phyloP scores from a whole-genome alignment of 1,140 invertebrate species.

The Euwallacea similis region DNA sequence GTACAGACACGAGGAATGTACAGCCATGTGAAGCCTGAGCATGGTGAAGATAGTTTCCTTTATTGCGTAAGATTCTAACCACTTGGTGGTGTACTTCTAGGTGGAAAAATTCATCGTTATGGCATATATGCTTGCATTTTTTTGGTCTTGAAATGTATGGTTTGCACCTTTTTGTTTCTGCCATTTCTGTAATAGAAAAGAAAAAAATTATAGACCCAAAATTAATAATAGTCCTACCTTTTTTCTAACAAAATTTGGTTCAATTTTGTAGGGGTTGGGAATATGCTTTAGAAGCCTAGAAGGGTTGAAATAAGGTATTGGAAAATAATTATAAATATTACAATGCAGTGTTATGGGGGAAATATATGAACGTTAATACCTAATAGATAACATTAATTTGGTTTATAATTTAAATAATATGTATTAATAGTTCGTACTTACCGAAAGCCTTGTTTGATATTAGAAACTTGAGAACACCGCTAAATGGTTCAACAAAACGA shows the following conservation, averaged over 20 bases:
- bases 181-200: slow-evolving; percentile 61
- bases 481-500: no score
- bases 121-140: slow-evolving; percentile 66
- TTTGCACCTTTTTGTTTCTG: no score
- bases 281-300: slow-evolving; percentile 60
- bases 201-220: no score
- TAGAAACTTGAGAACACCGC: no score
- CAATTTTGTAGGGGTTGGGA: slow-evolving; percentile 68
- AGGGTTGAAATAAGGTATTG: slow-evolving; percentile 48
- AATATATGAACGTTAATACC: no score
- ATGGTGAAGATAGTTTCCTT: slow-evolving; percentile 91
- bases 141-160: slow-evolving; percentile 86
- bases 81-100: slow-evolving; percentile 76
- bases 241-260: no score
- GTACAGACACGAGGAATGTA: slow-evolving; percentile 84
- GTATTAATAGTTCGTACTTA: no score
- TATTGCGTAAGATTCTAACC: slow-evolving; percentile 73
- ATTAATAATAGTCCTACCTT: no score
- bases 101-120: slow-evolving; percentile 73
- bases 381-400: no score
- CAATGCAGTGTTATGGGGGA: neutral
- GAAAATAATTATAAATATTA: neutral
- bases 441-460: no score
- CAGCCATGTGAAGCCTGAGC: slow-evolving; percentile 65
- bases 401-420: no score